phyloP scores from a whole-genome alignment of 2,113 vertebrate species.

The Uria lomvia region DNA sequence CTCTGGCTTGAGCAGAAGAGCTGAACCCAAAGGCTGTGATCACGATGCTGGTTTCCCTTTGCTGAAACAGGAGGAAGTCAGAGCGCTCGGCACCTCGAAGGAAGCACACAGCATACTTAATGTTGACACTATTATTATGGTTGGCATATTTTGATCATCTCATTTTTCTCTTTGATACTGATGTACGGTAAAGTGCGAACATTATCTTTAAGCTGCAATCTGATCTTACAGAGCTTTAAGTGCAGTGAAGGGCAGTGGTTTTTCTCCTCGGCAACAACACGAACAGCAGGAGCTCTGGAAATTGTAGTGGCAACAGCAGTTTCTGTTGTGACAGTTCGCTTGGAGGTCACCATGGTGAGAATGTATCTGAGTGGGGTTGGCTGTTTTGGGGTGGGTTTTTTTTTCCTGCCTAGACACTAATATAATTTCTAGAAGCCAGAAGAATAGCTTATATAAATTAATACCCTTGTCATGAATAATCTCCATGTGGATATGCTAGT shows the following conservation, averaged over 20 bases:
- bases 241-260: conserved; percentile 30
- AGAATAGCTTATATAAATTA: conserved; percentile 23
- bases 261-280: not conserved
- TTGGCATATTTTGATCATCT: conserved; percentile 58
- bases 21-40: not conserved
- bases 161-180: conserved; percentile 40
- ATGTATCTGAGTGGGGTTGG: not conserved
- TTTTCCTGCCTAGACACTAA: not conserved
- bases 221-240: conserved; percentile 47
- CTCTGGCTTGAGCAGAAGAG: not conserved
- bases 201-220: conserved; percentile 35
- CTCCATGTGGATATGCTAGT: not conserved
- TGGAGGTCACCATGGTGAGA: conserved; percentile 54
- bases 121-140: not conserved
- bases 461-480: not conserved
- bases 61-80: not conserved
- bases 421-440: conserved; percentile 20
- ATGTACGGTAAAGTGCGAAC: conserved; percentile 33
- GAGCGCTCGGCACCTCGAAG: not conserved
- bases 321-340: conserved; percentile 66
- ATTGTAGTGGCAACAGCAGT: conserved; percentile 61
- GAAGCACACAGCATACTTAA: not conserved
- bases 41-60: not conserved
- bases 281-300: conserved; percentile 64
- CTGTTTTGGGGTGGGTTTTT: not conserved